Percentiles rank a stretch among this genome's conserved stretches.
These are phyloP conservation scores for Rhineura floridana DNA, from an alignment of 2,113 vertebrate species.

Conservation along the genomic window DNA sequence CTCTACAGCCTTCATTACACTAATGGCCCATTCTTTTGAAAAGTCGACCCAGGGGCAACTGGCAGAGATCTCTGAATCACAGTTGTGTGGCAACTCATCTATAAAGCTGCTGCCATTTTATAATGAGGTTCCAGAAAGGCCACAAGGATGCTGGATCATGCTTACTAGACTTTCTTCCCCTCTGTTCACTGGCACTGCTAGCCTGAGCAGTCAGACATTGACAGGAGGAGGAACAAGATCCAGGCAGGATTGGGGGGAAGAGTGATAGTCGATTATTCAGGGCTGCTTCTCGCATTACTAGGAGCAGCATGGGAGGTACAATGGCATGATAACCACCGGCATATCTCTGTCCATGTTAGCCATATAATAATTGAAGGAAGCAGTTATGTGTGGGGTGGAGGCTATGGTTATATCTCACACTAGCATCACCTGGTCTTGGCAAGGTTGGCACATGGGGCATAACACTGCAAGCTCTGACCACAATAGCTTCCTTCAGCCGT, in stretches of 20 bases:
- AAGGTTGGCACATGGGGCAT: too few relatives aligned
- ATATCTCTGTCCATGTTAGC: neutral
- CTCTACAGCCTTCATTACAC: conserved; percentile 13
- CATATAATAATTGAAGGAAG: neutral
- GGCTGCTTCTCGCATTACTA: neutral
- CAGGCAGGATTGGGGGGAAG: too few relatives aligned
- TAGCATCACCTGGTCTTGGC: neutral
- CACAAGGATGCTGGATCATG: conserved; percentile 15
- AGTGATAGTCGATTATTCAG: neutral
- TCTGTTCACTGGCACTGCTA: neutral
- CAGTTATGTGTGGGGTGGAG: neutral
- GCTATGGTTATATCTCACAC: neutral
- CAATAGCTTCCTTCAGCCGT: neutral
- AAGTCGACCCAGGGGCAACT: neutral
- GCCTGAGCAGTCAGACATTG: conserved; percentile 34
- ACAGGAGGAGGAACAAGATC: neutral
- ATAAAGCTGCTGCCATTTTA: conserved; percentile 33
- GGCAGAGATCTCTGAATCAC: neutral
- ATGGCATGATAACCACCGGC: neutral
- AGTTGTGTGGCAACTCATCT: conserved; percentile 13
- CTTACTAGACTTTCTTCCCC: neutral
- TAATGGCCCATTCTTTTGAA: conserved; percentile 21
- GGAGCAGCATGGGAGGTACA: neutral
- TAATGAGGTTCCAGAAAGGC: neutral
- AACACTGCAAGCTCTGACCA: neutral